These are phyloP conservation scores for Toxotes lorentzi DNA, from an alignment of 2,797 vertebrate species.

Conservation along the genomic window DNA sequence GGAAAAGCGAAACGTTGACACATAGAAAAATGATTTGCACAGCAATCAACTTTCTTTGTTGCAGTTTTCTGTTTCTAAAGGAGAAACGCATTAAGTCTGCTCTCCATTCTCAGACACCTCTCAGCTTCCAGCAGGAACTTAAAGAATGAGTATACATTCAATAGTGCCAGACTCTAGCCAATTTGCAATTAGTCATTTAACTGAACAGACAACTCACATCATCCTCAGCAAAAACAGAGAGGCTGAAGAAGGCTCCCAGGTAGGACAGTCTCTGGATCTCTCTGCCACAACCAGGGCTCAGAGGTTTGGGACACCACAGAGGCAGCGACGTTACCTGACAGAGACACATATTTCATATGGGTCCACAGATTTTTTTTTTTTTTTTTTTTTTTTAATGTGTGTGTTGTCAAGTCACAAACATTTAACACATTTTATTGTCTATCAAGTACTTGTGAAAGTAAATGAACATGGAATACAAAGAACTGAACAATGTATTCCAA, in stretches of 20 bases:
- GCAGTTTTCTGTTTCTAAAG: not conserved
- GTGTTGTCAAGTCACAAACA: not conserved
- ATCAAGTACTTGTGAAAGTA: not conserved
- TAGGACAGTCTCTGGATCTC: constrained; percentile 97
- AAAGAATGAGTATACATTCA: not conserved
- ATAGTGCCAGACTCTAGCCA: not conserved
- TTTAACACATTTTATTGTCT: not conserved
- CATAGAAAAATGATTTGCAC: not conserved
- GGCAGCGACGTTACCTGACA: constrained; percentile 91
- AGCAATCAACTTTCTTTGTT: not conserved
- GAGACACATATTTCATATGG: not conserved
- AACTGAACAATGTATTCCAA: not conserved
- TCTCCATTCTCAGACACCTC: not conserved
- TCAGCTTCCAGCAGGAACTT: not conserved
- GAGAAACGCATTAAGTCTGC: not conserved
- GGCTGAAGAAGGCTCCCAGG: constrained; percentile 94
- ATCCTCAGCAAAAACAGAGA: constrained; percentile 98
- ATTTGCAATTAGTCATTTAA: not conserved
- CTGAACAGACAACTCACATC: constrained; percentile 87
- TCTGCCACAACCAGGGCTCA: constrained; percentile 94
- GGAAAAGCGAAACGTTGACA: constrained; percentile 30
- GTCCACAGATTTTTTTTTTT: not conserved
- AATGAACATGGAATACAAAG: not conserved
- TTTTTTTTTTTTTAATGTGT: not conserved
- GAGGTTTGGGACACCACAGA: constrained; percentile 94